These are phyloP conservation scores for Scaptomyza flava DNA, from an alignment of 2,888 invertebrate species.

Conservation along the genomic window DNA sequence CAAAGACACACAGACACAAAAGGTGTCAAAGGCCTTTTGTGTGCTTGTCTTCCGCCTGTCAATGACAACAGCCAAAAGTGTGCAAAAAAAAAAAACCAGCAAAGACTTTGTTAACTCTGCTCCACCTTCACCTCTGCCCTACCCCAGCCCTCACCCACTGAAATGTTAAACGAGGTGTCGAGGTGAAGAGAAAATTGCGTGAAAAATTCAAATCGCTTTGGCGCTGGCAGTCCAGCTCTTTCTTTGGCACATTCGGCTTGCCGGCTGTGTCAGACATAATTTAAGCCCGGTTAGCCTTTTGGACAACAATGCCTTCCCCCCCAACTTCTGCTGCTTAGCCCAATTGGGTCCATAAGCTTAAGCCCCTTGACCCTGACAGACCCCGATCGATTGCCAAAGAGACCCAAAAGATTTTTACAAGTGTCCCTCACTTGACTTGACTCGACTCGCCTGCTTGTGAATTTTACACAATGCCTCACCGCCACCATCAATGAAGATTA, in stretches of 20 bases:
- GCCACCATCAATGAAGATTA: conserved; percentile 5
- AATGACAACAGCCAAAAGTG: conserved; percentile 71
- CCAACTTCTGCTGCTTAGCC: background rate
- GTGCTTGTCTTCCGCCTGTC: conserved; percentile 66
- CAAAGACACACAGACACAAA: conserved; percentile 13
- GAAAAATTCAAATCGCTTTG: conserved; percentile 75
- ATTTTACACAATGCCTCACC: conserved; percentile 20
- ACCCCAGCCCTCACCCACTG: background rate
- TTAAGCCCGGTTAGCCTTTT: conserved; percentile 65
- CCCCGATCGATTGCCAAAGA: conserved; percentile 69
- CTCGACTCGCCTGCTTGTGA: conserved; percentile 5
- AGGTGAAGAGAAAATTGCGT: conserved; percentile 52
- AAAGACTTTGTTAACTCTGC: conserved; percentile 70
- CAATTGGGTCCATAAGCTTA: conserved; percentile 65
- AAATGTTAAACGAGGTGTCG: conserved; percentile 1
- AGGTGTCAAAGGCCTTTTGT: conserved; percentile 75
- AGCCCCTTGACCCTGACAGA: conserved; percentile 69
- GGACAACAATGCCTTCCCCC: conserved; percentile 53
- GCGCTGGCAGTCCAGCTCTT: conserved; percentile 46
- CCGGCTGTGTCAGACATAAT: conserved; percentile 74
- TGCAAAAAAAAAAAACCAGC: conserved; percentile 65
- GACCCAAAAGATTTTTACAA: conserved; percentile 55
- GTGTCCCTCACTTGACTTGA: conserved; percentile 68
- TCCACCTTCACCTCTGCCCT: background rate
- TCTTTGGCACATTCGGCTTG: conserved; percentile 57